Conservation (phyloP, 2,113 vertebrate genomes). For the Cricetomys ansorgei region DNA sequence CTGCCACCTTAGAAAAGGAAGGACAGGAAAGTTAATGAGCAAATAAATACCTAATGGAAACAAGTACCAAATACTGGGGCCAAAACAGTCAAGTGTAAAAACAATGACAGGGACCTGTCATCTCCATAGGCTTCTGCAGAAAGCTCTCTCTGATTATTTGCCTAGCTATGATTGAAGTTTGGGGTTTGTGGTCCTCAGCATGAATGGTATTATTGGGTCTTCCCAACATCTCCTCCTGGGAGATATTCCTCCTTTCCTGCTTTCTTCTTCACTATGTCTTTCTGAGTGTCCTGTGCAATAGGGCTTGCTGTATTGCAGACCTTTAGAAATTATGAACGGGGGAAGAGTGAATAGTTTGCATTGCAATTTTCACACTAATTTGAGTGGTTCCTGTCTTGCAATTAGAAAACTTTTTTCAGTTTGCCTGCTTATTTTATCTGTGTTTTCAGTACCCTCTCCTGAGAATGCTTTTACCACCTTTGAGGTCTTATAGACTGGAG, state of each 20-base stretch:
- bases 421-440: slow-evolving; percentile 51
- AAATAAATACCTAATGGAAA: neutral
- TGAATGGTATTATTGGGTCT: no score
- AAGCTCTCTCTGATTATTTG: neutral
- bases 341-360: neutral
- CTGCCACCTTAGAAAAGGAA: neutral
- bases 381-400: slow-evolving; percentile 19
- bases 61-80: neutral
- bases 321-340: neutral
- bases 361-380: slow-evolving; percentile 57
- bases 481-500: slow-evolving; percentile 46
- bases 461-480: slow-evolving; percentile 32
- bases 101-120: neutral
- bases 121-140: neutral
- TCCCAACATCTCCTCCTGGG: neutral
- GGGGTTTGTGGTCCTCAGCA: neutral
- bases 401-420: slow-evolving; percentile 54
- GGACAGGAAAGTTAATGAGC: neutral
- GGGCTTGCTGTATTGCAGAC: neutral
- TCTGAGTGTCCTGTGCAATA: neutral
- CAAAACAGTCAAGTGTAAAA: neutral
- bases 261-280: neutral
- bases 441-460: slow-evolving; percentile 32
- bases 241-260: neutral
- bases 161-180: neutral